phyloP scores from a whole-genome alignment of 1,140 invertebrate species.

The Frieseomelitta varia region DNA sequence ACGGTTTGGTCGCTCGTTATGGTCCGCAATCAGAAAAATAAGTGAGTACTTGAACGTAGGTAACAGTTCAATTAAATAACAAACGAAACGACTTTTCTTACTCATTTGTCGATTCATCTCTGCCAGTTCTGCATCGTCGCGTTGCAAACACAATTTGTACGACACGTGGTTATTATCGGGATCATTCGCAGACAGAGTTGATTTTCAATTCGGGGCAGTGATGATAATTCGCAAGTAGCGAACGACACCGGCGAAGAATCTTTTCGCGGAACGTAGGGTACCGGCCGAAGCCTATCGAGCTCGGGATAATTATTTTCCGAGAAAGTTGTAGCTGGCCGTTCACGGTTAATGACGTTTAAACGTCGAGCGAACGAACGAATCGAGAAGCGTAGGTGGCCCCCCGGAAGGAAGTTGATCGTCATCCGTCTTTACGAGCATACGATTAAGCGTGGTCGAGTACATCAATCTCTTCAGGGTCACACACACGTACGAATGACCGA shows the following conservation, averaged over 20 bases:
- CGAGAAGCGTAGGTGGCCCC: slow-evolving; percentile 61
- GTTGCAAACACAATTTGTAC: too few relatives aligned
- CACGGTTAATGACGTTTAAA: slow-evolving; percentile 38
- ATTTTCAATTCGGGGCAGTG: slow-evolving; percentile 6
- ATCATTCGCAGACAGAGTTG: not conserved
- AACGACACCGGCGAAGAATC: slow-evolving; percentile 9
- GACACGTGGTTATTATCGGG: not conserved
- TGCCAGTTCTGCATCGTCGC: too few relatives aligned
- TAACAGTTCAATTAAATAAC: too few relatives aligned
- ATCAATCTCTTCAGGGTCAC: slow-evolving; percentile 59
- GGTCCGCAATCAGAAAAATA: too few relatives aligned
- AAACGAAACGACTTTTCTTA: too few relatives aligned
- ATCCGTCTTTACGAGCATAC: slow-evolving; percentile 63
- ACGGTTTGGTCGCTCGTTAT: too few relatives aligned
- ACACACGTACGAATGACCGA: slow-evolving; percentile 28
- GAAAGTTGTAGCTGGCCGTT: slow-evolving; percentile 21
- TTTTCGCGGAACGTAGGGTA: not conserved
- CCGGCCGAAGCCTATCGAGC: not conserved
- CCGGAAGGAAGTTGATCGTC: slow-evolving; percentile 63
- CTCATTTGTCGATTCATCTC: too few relatives aligned
- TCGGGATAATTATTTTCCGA: slow-evolving; percentile 41
- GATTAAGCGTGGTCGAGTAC: slow-evolving; percentile 51
- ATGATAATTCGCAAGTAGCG: not conserved
- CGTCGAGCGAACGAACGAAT: slow-evolving; percentile 19
- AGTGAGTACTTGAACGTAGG: too few relatives aligned